Conservation (phyloP, 2,797 vertebrate species). For the Molossus molossus region DNA sequence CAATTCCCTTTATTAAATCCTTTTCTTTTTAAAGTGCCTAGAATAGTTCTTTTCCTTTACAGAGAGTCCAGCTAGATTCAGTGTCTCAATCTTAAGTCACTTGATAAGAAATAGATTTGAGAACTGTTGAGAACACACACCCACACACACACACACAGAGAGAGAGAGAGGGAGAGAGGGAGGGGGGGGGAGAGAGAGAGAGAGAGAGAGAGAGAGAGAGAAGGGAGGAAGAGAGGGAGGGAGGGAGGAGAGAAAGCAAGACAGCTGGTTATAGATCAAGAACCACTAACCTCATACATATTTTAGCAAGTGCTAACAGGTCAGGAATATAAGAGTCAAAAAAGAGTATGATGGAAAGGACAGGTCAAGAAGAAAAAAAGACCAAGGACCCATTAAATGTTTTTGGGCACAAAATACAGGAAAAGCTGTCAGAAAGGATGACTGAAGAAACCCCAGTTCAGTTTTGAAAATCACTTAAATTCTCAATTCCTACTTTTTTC, state of each 20-base stretch:
- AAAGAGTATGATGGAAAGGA: conserved; percentile 8
- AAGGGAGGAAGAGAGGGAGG: no score
- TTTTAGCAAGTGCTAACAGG: neutral
- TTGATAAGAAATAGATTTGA: conserved; percentile 37
- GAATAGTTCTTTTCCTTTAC: neutral
- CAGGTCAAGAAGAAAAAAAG: neutral
- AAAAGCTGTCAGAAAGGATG: conserved; percentile 34
- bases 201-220: neutral
- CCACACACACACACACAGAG: neutral
- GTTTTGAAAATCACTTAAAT: conserved; percentile 43
- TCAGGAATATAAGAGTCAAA: neutral
- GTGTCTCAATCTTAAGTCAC: conserved; percentile 14
- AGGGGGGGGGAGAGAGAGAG: no score
- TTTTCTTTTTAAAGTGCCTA: conserved; percentile 19
- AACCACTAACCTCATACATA: neutral
- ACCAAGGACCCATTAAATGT: neutral
- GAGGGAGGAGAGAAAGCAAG: neutral
- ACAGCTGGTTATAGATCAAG: neutral
- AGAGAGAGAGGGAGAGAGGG: neutral
- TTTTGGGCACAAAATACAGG: neutral
- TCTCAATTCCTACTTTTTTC: neutral
- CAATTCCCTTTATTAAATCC: conserved; percentile 24
- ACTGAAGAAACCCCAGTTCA: neutral
- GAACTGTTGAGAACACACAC: neutral
- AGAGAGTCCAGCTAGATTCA: neutral